Evolutionary conservation across 2,888 invertebrate species (phyloP).

Genomic region (Cabera pusaria): DNA sequence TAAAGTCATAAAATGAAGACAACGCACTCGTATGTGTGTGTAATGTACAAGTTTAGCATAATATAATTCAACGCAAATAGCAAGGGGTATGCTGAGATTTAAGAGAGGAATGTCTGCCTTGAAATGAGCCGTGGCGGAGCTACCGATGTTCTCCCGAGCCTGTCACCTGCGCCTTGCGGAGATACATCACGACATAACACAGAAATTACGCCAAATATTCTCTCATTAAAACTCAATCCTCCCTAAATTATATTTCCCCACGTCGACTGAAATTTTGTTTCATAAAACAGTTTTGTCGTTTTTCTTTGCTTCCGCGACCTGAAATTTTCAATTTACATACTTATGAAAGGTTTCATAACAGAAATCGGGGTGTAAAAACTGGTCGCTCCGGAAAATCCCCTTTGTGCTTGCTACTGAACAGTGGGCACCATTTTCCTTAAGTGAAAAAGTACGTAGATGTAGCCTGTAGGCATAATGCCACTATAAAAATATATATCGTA

Average conservation of each 20-base stretch:
- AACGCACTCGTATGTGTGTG: constrained; percentile 33
- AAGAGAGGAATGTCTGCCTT: constrained; percentile 55
- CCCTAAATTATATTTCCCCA: constrained; percentile 38
- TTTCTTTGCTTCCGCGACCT: constrained; percentile 46
- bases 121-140: constrained; percentile 46
- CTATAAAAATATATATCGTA: constrained; percentile 6
- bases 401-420: constrained; percentile 40
- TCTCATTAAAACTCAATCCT: constrained; percentile 55
- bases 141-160: constrained; percentile 44
- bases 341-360: constrained; percentile 58
- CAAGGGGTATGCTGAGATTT: constrained; percentile 45
- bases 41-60: constrained; percentile 9
- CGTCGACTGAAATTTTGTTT: constrained; percentile 46
- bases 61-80: constrained; percentile 12
- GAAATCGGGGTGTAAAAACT: constrained; percentile 52
- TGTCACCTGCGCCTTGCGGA: constrained; percentile 49
- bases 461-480: constrained; percentile 11
- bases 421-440: constrained; percentile 36
- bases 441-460: constrained; percentile 36
- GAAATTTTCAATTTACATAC: constrained; percentile 66
- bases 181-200: constrained; percentile 49
- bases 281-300: constrained; percentile 46
- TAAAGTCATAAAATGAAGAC: constrained; percentile 62
- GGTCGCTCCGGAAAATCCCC: constrained; percentile 45
- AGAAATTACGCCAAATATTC: constrained; percentile 38